phyloP scores from a whole-genome alignment of 1,140 invertebrate genomes.

The Atta cephalotes region DNA sequence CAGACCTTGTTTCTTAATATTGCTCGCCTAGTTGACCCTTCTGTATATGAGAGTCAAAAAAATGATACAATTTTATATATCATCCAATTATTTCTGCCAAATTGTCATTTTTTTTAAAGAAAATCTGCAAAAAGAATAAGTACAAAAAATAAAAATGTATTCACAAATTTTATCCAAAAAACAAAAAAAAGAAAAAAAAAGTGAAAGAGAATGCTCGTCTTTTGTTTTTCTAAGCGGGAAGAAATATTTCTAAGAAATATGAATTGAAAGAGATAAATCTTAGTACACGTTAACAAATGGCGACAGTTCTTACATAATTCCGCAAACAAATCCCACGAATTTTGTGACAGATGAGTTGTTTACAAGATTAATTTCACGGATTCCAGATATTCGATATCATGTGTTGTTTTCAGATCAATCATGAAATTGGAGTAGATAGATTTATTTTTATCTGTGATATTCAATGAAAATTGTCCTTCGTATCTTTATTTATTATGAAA shows the following conservation, averaged over 20 bases:
- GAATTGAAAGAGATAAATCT: conserved; percentile 23
- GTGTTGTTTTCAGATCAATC: conserved; percentile 37
- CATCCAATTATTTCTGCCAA: neutral
- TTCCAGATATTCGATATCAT: conserved; percentile 31
- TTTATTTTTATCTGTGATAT: conserved; percentile 37
- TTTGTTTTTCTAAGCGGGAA: conserved; percentile 2
- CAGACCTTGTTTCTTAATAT: neutral
- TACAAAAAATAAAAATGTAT: neutral
- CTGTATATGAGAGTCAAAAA: neutral
- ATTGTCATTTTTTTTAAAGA: neutral
- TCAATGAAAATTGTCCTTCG: conserved; percentile 21
- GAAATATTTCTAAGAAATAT: neutral
- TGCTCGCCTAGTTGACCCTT: neutral
- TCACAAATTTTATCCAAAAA: conserved; percentile 17
- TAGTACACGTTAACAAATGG: conserved; percentile 21
- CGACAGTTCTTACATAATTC: conserved; percentile 11
- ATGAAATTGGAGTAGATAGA: conserved; percentile 47
- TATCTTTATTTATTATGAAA: neutral
- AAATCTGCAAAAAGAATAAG: neutral
- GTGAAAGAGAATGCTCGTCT: neutral
- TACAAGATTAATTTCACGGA: conserved; percentile 32
- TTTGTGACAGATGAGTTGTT: conserved; percentile 35
- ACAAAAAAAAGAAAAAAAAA: neutral
- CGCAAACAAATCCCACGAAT: conserved; percentile 9
- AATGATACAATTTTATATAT: conserved; percentile 2